These are phyloP conservation scores for Aspidiotus destructor DNA, from an alignment of 2,888 invertebrate genomes.

Conservation along the genomic window DNA sequence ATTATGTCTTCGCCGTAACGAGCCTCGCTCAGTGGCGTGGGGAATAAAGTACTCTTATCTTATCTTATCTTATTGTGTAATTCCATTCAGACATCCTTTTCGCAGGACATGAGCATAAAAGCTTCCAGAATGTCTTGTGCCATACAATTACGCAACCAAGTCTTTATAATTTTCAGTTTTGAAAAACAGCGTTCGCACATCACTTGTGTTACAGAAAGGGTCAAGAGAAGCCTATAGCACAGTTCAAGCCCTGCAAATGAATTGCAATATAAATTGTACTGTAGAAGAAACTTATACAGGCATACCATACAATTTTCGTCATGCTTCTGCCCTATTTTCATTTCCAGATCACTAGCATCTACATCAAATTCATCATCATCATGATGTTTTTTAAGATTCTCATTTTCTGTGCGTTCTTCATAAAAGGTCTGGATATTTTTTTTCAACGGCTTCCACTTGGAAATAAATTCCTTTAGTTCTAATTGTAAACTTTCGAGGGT, in stretches of 20 bases:
- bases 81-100: not conserved
- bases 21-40: too few species aligned
- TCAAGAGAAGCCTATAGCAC: slow-evolving; percentile 1
- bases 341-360: not conserved
- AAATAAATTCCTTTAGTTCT: not conserved
- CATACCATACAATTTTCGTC: slow-evolving; percentile 1
- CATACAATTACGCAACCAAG: not conserved
- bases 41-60: too few species aligned
- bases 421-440: not conserved
- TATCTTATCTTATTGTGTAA: too few species aligned
- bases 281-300: not conserved
- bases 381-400: not conserved
- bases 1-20: too few species aligned
- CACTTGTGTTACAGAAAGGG: not conserved
- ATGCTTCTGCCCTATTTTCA: not conserved
- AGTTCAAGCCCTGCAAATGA: not conserved
- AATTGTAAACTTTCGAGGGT: not conserved
- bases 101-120: slow-evolving; percentile 11
- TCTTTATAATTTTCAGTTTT: slow-evolving; percentile 8
- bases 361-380: not conserved
- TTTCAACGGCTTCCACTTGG: slow-evolving; percentile 3
- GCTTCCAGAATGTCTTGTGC: not conserved
- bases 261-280: slow-evolving; percentile 6
- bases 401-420: slow-evolving; percentile 2
- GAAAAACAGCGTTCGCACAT: slow-evolving; percentile 7